These are phyloP conservation scores for Lophotriccus pileatus DNA, from an alignment of 2,797 vertebrate species.

Conservation along the genomic window DNA sequence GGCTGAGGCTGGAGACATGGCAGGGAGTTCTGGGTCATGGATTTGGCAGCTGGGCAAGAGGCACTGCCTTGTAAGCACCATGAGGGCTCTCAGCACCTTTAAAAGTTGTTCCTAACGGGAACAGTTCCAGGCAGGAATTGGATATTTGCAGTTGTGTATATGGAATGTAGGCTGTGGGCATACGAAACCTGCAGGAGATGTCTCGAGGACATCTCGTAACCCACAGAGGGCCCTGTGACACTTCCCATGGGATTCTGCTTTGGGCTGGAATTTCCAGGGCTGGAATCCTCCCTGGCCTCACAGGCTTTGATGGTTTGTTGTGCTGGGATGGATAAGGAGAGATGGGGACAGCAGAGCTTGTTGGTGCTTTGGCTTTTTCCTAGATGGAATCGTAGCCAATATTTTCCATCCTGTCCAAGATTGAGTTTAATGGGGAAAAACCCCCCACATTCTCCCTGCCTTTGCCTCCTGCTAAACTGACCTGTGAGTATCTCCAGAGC, in stretches of 20 bases:
- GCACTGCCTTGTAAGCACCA: background rate
- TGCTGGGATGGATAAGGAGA: background rate
- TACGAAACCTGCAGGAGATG: background rate
- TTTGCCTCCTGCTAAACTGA: background rate
- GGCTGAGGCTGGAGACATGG: background rate
- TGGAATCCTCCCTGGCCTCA: background rate
- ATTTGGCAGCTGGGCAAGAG: background rate
- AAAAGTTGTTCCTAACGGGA: background rate
- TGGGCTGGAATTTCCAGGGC: background rate
- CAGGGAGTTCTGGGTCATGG: rapidly evolving
- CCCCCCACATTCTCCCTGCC: background rate
- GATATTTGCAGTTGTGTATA: rapidly evolving
- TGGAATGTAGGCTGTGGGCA: background rate
- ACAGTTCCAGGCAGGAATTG: rapidly evolving
- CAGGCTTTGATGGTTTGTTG: background rate
- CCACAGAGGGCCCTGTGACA: background rate
- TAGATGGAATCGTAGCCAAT: background rate
- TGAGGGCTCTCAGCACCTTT: rapidly evolving
- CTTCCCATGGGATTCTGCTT: background rate
- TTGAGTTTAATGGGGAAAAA: background rate
- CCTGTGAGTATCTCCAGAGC: background rate
- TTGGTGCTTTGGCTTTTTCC: background rate
- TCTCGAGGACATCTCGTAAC: background rate
- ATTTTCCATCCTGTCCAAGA: rapidly evolving
- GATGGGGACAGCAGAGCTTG: background rate